Evolutionary conservation across 2,888 invertebrate genomes (phyloP), one percentile per base, ranked within the genome.

Genomic region (Lasioglossum figueresi): DNA sequence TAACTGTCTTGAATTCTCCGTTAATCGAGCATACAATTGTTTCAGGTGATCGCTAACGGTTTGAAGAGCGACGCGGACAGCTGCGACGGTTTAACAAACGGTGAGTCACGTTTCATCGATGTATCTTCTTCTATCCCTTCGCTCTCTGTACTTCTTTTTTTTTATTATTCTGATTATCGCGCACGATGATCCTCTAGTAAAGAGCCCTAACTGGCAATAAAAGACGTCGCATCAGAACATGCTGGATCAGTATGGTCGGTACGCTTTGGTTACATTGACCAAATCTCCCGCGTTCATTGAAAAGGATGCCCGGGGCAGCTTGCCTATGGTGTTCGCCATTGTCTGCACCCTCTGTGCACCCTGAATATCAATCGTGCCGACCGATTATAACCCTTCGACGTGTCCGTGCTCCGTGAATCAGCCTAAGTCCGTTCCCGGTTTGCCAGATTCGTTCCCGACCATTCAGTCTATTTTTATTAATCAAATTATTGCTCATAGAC

Each of bases 21-120:
- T 83, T 91, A 86, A 91, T 88, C 80, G 73, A 82, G 14, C 72
- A 56, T 66, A 31, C 82, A 43, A 63, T 77, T 86, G 86, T 93
- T 94, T 88, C 92, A 94, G 94, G 93, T 94, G 92, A 93, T 93
- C 86, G 89, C 88, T 79, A 94, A 94, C 94, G 93, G 94, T 89
- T 86, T 87, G 85, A 91, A 90, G 86, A 91, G 82, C 90, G 91
- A 92, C 82, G 88, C 89, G 87, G 92, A 92, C 93, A 92, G 91
- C 91, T 91, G 91, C 90, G 92, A 92, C 90, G 91, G 87, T 89
- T 91, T 92, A 90, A 92, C 89, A 89, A 93, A 94, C 93, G 92
- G 94, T 94, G 93, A 94, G 94, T 90, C 89, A 89, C 77, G 59
- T 31, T 48, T 86, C 72, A 80, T 77, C 80, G 79, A 76, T 76